Evolutionary conservation across 2,888 invertebrate species (phyloP), one percentile per base, ranked within the genome.

Genomic region (Pseudococcus longispinus): DNA sequence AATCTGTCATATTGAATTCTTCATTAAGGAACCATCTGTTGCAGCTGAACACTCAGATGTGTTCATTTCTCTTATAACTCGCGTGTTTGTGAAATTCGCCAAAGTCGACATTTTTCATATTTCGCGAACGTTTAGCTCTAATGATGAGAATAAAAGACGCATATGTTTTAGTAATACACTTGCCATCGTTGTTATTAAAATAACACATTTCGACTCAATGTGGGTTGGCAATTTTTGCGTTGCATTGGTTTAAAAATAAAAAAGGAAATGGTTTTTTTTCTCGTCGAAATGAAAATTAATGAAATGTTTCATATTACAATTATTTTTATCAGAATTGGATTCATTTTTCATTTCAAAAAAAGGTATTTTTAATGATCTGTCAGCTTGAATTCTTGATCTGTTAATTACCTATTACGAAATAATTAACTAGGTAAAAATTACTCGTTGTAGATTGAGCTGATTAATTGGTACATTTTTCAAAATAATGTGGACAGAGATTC

Each of bases 21-120:
- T 60, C 23, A 60, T 60, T 60, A 60, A 0, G 60, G 9, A 60
- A 23, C 60, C 60, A 60, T 60, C 60, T 60, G 60, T 60, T 60
- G 60, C 60, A 60, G 60, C 20, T 60, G 60, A 60, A 23, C 1
- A 11, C 23, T 60, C 60, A 60, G 23, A 23, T 23, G 9, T 60
- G 60, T 60, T 60, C 60, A 23, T 60, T 60, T 60, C 60, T 60
- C 23, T 60, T 23, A 51, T 51, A n/a, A 55, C 23, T 60, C 23
- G 60, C 60, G 23, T 23, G 60, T 60, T 60, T 60, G 23, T 60
- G 60, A 60, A 60, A 60, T 60, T 60, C 20, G 60, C 60, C 60
- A 60, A 60, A 60, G 60, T 60, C 60, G 60, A 60, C 60, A 60
- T 23, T 60, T 60, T 60, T 60, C 60, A 60, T 60, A 60, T 60